Evolutionary conservation across 2,113 vertebrate species (phyloP), one percentile per base, ranked within the genome.

Genomic region (Bos javanicus): DNA sequence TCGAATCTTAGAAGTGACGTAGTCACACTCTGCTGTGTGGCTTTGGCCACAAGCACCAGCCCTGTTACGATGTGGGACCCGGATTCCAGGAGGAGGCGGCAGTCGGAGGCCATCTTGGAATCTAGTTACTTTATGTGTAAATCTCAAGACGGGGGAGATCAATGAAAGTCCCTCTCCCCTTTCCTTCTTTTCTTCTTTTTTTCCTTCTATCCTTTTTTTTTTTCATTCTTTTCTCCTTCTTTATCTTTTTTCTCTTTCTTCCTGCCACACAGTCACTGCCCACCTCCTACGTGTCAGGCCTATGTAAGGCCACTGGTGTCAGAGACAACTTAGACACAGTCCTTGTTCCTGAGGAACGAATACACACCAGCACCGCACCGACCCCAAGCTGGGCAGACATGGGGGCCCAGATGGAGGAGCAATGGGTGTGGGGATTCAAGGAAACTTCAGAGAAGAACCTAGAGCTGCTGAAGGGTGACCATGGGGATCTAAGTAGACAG

Each of bases 391-490:
- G 11, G 11, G 33, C 36, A 85, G 33, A 28, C 15, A 6, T 80
- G 28, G n/a, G 26, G 39, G 39, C 54, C 60, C 76, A 78, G 85
- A 74, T 36, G 30, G 64, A 81, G 64, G 28, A 64, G 48, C 57
- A 7, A 0, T 19, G 13, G 56, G 4, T n/a, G 12, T 4, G 6
- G 9, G 9, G 6, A 54, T 54, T 78, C 80, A n/a, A 78, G 26
- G 33, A 90, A 62, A 71, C 12, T 21, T 94, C 71, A 76, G 1
- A 10, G n/a, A 14, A 50, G 48, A 86, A 71, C 28, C 16, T 52
- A n/a, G 17, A 59, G 21, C n/a, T 7, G 1, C 46, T 21, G 2
- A 33, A n/a, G 19, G 15, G 15, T 1, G 5, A n/a, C 10, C 12
- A 4, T 23, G 2, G 23, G 36, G 10, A n/a, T 62, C 48, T 60